Evolutionary conservation across 2,113 vertebrate genomes (phyloP).

Genomic region (Stegastes partitus): DNA sequence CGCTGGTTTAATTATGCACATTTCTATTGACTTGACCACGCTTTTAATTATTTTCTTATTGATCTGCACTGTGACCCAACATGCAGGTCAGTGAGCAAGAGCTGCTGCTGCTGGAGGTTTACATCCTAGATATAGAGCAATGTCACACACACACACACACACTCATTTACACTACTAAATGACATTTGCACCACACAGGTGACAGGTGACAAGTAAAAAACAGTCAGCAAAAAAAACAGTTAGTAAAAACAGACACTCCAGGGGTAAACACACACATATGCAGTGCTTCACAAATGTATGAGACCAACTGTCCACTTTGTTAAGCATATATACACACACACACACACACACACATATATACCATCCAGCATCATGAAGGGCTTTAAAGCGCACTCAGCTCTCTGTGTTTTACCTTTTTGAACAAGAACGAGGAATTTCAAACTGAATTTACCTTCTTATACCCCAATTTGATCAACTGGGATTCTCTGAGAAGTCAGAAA

Average conservation of each 20-base stretch:
- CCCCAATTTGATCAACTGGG: no score
- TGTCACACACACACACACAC: constrained; percentile 4
- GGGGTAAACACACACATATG: no score
- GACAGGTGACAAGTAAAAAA: background rate
- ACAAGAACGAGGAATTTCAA: no score
- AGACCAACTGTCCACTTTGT: no score
- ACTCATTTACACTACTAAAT: background rate
- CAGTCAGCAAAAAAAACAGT: background rate
- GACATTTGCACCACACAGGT: constrained; percentile 1
- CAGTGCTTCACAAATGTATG: no score
- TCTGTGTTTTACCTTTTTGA: no score
- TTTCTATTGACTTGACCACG: constrained; percentile 68
- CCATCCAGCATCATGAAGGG: no score
- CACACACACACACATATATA: background rate
- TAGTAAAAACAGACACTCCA: background rate
- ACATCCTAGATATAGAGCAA: constrained; percentile 8
- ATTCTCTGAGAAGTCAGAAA: no score
- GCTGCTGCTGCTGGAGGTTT: constrained; percentile 34
- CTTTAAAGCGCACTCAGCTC: no score
- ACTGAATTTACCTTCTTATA: no score
- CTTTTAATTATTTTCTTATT: constrained; percentile 84
- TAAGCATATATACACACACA: background rate
- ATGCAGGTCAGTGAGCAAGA: constrained; percentile 71
- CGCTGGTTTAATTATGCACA: constrained; percentile 75
- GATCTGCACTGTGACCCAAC: constrained; percentile 66